Evolutionary conservation across 35 echinoderm and acorn worm species (phyloP).

Genomic region (Patiria miniata): DNA sequence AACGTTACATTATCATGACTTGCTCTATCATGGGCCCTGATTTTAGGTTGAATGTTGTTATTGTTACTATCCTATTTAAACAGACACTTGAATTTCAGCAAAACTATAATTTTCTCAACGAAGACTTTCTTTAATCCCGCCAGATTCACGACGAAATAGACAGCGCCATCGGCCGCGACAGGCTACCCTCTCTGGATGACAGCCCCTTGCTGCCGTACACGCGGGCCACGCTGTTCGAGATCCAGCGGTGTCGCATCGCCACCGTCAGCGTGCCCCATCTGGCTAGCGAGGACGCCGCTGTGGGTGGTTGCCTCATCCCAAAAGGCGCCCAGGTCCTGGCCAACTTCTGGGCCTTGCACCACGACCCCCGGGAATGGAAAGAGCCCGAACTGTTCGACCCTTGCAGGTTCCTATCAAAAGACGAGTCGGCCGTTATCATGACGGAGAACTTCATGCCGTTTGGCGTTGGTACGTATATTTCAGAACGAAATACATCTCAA

Average conservation of each 20-base stretch:
- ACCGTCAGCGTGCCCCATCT: slow-evolving; percentile 50
- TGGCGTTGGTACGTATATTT: slow-evolving; percentile 59
- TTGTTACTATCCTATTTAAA: no score
- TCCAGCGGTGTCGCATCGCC: slow-evolving; percentile 18
- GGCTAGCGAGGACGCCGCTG: slow-evolving; percentile 27
- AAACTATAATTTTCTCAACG: no score
- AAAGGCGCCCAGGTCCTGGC: slow-evolving; percentile 61
- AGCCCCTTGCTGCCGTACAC: not conserved
- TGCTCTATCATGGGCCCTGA: no score
- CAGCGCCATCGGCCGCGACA: slow-evolving; percentile 2
- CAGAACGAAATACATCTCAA: not conserved
- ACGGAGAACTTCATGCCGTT: slow-evolving; percentile 65
- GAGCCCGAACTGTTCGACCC: slow-evolving; percentile 73
- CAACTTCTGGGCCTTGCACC: slow-evolving; percentile 69
- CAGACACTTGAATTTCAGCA: no score
- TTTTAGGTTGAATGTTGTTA: no score
- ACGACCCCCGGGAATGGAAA: slow-evolving; percentile 48
- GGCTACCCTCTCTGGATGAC: slow-evolving; percentile 7
- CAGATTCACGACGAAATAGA: slow-evolving; percentile 28
- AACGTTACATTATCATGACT: no score
- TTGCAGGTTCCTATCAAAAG: slow-evolving; percentile 64
- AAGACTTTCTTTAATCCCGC: not conserved
- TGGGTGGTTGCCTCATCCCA: slow-evolving; percentile 50
- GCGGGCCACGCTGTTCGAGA: not conserved
- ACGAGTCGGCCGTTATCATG: slow-evolving; percentile 38